phyloP scores from a whole-genome alignment of 2,797 vertebrate species.

The Pitangus sulphuratus region DNA sequence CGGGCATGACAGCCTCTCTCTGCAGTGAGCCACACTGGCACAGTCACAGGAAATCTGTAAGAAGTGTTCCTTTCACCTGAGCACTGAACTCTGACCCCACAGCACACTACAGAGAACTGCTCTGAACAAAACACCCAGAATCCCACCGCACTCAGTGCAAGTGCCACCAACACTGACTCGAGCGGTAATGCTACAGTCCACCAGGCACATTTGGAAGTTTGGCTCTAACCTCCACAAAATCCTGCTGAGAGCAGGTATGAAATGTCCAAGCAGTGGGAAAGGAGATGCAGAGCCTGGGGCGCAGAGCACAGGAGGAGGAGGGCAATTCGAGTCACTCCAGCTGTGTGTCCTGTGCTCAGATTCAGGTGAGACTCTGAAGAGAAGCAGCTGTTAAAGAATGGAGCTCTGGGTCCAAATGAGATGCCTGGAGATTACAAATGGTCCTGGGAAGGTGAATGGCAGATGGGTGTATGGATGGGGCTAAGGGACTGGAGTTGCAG shows the following conservation, averaged over 20 bases:
- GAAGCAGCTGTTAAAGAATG: not conserved
- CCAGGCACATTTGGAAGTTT: not conserved
- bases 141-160: not conserved
- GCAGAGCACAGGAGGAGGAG: fast-evolving
- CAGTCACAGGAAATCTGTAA: not conserved
- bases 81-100: not conserved
- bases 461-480: not conserved
- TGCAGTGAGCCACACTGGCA: not conserved
- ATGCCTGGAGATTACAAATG: not conserved
- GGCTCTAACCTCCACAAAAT: not conserved
- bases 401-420: not conserved
- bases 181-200: not conserved
- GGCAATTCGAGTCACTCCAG: not conserved
- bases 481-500: not conserved
- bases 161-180: not conserved
- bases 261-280: not conserved
- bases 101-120: not conserved
- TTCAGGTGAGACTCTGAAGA: not conserved
- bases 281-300: not conserved
- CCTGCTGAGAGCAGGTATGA: not conserved
- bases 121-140: not conserved
- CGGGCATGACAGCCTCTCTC: fast-evolving
- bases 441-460: not conserved
- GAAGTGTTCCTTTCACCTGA: not conserved
- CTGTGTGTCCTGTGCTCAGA: not conserved